Evolutionary conservation across 2,888 invertebrate species (phyloP).

Genomic region (Neria commutata): DNA sequence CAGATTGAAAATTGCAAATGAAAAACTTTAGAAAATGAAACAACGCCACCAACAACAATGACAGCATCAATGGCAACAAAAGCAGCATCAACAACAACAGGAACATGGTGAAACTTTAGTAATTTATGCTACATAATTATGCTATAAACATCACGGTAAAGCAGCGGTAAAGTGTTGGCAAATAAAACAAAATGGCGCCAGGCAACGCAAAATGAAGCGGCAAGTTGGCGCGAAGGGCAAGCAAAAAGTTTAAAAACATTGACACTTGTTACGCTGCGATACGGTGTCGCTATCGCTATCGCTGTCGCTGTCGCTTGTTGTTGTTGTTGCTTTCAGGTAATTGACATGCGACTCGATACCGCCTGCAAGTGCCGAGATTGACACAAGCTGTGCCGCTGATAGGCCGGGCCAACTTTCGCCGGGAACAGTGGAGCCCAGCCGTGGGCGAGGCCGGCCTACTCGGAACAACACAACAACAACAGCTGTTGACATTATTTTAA

Average conservation of each 20-base stretch:
- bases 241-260: slow-evolving; percentile 38
- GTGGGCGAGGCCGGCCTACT: neutral
- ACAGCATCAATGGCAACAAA: slow-evolving; percentile 9
- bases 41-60: slow-evolving; percentile 14
- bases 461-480: slow-evolving; percentile 20
- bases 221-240: slow-evolving; percentile 16
- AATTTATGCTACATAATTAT: slow-evolving; percentile 56
- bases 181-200: slow-evolving; percentile 26
- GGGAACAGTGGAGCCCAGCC: no score
- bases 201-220: slow-evolving; percentile 13
- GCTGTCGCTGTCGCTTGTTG: slow-evolving; percentile 13
- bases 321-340: slow-evolving; percentile 2
- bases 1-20: slow-evolving; percentile 47
- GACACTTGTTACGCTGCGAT: slow-evolving; percentile 38
- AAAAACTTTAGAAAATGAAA: slow-evolving; percentile 20
- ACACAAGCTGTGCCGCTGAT: no score
- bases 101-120: slow-evolving; percentile 47
- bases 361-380: no score
- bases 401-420: neutral
- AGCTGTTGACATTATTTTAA: slow-evolving; percentile 33
- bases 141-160: slow-evolving; percentile 41
- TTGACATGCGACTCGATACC: no score
- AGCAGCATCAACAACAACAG: slow-evolving; percentile 27
- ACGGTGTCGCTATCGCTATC: slow-evolving; percentile 6
- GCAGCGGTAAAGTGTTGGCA: slow-evolving; percentile 16